Conservation (phyloP, 2,113 vertebrate species). For the Grantiella picta region DNA sequence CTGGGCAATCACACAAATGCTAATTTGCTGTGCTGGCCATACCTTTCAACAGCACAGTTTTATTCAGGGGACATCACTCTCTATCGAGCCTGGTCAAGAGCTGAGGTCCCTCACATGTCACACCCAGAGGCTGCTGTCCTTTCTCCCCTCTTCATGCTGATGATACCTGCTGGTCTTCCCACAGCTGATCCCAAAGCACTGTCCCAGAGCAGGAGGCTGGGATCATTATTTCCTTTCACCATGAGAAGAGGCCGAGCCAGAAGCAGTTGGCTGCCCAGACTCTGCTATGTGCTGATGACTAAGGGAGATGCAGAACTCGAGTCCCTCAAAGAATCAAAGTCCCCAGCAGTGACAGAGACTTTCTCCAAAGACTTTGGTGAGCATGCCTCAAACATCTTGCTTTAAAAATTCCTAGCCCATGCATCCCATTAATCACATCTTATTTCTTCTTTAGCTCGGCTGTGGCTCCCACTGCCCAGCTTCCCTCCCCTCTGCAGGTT, state of each 20-base stretch:
- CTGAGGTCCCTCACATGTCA: neutral
- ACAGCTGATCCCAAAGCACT: neutral
- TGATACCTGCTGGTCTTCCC: neutral
- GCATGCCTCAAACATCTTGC: neutral
- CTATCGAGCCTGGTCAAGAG: neutral
- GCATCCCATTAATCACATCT: neutral
- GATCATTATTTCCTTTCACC: neutral
- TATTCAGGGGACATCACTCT: neutral
- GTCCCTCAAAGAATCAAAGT: neutral
- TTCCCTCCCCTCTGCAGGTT: neutral
- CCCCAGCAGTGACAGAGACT: neutral
- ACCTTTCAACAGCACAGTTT: neutral
- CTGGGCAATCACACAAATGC: neutral
- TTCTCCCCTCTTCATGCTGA: neutral
- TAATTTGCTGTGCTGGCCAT: rapidly evolving
- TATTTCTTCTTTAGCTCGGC: neutral
- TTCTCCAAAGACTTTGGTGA: rapidly evolving
- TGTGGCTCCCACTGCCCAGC: neutral
- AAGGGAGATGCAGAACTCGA: neutral
- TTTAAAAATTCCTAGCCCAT: neutral
- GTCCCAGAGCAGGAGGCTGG: neutral
- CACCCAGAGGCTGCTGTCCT: neutral
- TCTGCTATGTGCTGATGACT: neutral
- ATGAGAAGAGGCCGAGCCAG: rapidly evolving
- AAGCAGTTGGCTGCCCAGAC: neutral